A percentile compares a stretch with the other conserved stretches of the same genome.
Evolutionary conservation across 2,888 invertebrate species (phyloP).

Genomic region (Drosophila meridiana): DNA sequence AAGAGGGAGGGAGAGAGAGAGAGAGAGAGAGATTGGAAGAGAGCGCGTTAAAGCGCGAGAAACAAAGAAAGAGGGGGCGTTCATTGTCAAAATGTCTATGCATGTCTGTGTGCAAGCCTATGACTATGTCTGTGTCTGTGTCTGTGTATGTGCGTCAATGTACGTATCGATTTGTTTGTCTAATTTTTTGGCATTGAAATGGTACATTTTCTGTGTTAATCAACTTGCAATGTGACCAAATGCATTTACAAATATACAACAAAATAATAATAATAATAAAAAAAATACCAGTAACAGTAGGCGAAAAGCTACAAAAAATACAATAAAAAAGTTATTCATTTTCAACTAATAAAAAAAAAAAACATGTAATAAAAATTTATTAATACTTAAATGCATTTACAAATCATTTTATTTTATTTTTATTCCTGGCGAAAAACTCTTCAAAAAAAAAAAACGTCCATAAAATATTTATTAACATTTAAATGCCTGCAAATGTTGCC

Average conservation of each 20-base stretch:
- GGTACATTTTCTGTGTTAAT: background rate
- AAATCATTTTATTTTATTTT: too few relatives aligned
- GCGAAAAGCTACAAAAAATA: too few relatives aligned
- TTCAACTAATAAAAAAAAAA: too few relatives aligned
- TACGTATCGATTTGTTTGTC: slow-evolving; percentile 16
- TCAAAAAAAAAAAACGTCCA: too few relatives aligned
- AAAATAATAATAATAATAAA: background rate
- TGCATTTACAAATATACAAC: background rate
- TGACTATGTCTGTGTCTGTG: background rate
- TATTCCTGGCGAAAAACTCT: too few relatives aligned
- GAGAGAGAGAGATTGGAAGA: background rate
- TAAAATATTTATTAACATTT: background rate
- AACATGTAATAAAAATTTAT: too few relatives aligned
- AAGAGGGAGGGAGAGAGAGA: background rate
- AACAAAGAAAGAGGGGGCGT: slow-evolving; percentile 22
- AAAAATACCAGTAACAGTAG: background rate
- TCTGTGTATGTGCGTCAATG: background rate
- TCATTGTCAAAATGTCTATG: slow-evolving; percentile 12
- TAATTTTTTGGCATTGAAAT: slow-evolving; percentile 9
- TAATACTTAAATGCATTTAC: too few relatives aligned
- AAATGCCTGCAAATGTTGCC: background rate
- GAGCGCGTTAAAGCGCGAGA: slow-evolving; percentile 1
- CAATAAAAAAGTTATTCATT: too few relatives aligned
- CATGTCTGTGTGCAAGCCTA: background rate
- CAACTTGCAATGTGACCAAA: slow-evolving; percentile 13